Percentiles rank a stretch among this genome's conserved stretches.
These are phyloP conservation scores for Selenia dentaria DNA, from an alignment of 2,888 invertebrate genomes.

Conservation along the genomic window DNA sequence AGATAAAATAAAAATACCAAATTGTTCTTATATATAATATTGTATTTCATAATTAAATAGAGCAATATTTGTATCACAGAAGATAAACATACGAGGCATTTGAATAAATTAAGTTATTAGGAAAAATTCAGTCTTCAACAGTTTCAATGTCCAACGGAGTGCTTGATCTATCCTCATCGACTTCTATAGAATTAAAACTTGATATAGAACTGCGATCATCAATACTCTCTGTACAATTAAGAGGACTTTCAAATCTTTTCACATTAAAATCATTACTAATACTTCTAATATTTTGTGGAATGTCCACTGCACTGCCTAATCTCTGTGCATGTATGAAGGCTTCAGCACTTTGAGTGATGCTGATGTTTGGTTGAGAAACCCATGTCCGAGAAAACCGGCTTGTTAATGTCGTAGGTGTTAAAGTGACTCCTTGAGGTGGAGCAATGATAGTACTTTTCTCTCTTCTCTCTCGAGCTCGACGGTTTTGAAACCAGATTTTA, in stretches of 20 bases:
- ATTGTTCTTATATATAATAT: no score
- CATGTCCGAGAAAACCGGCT: conserved; percentile 14
- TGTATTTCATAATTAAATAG: no score
- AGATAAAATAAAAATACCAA: background rate
- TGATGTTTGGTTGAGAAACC: conserved; percentile 16
- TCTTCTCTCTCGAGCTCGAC: conserved; percentile 89
- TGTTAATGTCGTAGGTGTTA: conserved; percentile 54
- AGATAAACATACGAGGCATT: no score
- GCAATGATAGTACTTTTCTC: conserved; percentile 78
- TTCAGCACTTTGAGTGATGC: conserved; percentile 4
- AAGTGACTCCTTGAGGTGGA: conserved; percentile 61
- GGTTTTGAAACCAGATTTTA: conserved; percentile 93
- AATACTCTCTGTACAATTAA: background rate
- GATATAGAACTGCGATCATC: conserved; percentile 1
- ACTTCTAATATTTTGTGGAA: background rate
- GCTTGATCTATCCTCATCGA: conserved; percentile 45
- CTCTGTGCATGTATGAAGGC: conserved; percentile 1
- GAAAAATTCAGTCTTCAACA: conserved; percentile 41
- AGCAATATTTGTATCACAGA: no score
- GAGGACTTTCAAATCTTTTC: background rate
- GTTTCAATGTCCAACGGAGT: conserved; percentile 67
- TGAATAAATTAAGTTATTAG: no score
- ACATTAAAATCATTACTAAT: background rate
- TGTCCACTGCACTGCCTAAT: background rate
- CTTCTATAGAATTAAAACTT: conserved; percentile 21